Evolutionary conservation across 1,140 invertebrate species (phyloP), one percentile per base, ranked within the genome.

Genomic region (Drosophila pandora): DNA sequence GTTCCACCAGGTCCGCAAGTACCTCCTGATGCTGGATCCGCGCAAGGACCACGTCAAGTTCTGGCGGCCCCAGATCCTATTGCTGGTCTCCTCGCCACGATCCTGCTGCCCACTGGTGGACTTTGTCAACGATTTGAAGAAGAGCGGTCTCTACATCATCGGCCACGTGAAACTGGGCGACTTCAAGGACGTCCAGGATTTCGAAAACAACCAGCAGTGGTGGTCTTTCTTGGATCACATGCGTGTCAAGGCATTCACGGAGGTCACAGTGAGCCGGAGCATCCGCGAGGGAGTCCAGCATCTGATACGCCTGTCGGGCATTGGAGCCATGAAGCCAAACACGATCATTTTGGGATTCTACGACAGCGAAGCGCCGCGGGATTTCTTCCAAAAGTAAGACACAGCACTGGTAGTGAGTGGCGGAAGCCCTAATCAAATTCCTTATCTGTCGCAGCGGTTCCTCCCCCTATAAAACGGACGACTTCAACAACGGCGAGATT

Each of bases 321-420:
- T 99, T 78, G 99, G 99, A 2, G 99, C 98, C 6, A 99, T 99
- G 98, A 99, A 99, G 92, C 98, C 98, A 0, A 99, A 99, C 91
- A 99, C 98, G 0, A 96, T 99, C 56, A 93, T 97, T 39, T 92
- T 97, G 43, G 96, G 98, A 4, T 99, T 99, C 92, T 95, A 97
- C 53, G 97, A 98, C 78, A 93, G 95, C 13, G 94, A 96, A 64
- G 76, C 92, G 3, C 95, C 95, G 3, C 90, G 92, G 30, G 96
- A 98, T 89, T 98, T 97, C 88, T 96, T 97, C 60, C 90, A 93
- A 61, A 92, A 89, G 94, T 94, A 80, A 63, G 81, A 72, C 7
- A 30, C 17, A 5, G 8, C 2, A 30, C 34, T 37, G 34, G 3
- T 34, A 10, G 8, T 37, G 12, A 12, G 10, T 37, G 12, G 10